These are phyloP conservation scores for Alouatta palliata DNA, from an alignment of 2,113 vertebrate genomes.

Conservation along the genomic window DNA sequence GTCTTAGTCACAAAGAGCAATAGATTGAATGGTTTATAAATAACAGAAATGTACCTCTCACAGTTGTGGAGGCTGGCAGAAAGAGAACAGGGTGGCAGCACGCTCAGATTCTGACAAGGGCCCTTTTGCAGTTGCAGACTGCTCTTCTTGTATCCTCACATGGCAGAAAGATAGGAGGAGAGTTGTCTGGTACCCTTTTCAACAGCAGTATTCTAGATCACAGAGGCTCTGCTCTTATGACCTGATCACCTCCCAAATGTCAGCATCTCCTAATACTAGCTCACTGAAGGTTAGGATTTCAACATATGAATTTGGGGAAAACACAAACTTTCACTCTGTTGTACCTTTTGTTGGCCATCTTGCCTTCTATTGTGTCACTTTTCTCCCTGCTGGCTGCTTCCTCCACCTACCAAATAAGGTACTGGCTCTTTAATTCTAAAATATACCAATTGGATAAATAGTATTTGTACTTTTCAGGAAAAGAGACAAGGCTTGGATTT, in stretches of 20 bases:
- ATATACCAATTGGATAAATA: background rate
- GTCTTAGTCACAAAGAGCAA: background rate
- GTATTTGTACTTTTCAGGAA: background rate
- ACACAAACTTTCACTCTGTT: background rate
- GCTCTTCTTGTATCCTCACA: background rate
- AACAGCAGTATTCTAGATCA: background rate
- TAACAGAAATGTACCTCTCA: background rate
- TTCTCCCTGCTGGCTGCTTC: background rate
- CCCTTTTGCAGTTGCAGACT: background rate
- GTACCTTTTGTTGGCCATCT: accelerated
- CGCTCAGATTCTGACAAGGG: accelerated
- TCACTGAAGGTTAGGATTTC: background rate
- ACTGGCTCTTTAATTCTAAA: background rate
- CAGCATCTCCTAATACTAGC: background rate
- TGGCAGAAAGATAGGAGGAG: too few relatives aligned
- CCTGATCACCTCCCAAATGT: too few relatives aligned
- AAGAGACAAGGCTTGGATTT: background rate
- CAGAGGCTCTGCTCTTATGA: background rate
- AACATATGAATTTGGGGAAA: background rate
- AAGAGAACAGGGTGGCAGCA: background rate
- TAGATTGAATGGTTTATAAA: background rate
- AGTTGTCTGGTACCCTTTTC: background rate
- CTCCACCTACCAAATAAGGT: background rate
- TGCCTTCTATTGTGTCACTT: too few relatives aligned
- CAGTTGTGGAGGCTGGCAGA: background rate